Percentiles rank a stretch among this genome's conserved stretches.
Conservation (phyloP, 2,797 vertebrate genomes). For the Uromys caudimaculatus region DNA sequence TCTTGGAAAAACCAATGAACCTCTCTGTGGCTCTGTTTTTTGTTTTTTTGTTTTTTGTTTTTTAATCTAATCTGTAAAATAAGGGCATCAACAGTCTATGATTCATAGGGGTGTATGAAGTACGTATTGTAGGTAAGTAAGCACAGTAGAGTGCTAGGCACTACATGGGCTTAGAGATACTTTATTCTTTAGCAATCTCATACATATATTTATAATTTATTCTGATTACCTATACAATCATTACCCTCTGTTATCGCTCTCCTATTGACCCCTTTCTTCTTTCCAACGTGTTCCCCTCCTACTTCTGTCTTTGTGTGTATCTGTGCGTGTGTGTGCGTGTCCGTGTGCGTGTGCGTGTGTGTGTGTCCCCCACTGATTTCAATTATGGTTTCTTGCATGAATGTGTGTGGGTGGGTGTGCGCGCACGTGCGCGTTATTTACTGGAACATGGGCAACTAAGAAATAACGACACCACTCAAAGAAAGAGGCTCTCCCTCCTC, state of each 20-base stretch:
- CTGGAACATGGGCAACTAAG: not conserved
- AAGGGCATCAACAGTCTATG: not conserved
- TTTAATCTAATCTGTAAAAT: not conserved
- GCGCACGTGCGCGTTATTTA: not conserved
- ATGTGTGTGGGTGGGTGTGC: not conserved
- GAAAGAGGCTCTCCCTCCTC: not conserved
- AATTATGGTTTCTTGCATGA: not conserved
- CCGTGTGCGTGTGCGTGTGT: too few species aligned
- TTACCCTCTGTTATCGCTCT: not conserved
- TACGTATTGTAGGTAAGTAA: not conserved
- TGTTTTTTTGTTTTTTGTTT: too few species aligned
- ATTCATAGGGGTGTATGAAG: not conserved
- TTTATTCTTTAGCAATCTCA: not conserved
- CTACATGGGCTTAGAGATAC: not conserved
- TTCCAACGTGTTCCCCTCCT: not conserved
- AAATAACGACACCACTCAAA: not conserved
- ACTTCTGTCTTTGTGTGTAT: not conserved
- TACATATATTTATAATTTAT: not conserved
- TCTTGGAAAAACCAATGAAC: not conserved
- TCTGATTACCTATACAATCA: not conserved
- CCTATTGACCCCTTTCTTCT: not conserved
- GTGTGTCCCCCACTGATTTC: not conserved
- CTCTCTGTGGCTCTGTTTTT: not conserved
- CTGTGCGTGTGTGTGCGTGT: not conserved
- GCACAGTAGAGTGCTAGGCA: not conserved